Evolutionary conservation across 2,113 vertebrate genomes (phyloP), one percentile per base, ranked within the genome.

Genomic region (Chaetops frenatus): DNA sequence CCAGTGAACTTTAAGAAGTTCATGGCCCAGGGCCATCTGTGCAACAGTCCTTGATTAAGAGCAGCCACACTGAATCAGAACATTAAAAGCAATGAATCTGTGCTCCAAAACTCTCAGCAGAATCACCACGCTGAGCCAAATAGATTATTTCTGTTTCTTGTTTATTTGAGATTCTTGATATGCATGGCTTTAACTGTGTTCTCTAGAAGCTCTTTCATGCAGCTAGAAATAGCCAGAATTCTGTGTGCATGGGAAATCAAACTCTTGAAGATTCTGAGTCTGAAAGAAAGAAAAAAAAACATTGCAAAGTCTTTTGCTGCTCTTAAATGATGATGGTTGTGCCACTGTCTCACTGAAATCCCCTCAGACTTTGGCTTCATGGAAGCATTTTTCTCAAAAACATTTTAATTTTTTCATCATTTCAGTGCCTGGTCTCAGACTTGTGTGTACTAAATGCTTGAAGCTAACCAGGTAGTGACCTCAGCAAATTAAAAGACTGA

Each of bases 381-480:
- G 44, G 58, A 87, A 94, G 14, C 36, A 33, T 65, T 96, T 94
- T 81, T 77, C 77, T 64, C 72, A 40, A 38, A 88, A 83, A 23
- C 47, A n/a, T 81, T 89, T 94, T 94, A 94, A 95, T 94, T 96
- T 38, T 86, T 95, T 95, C 40, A 44, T 42, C 28, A 44, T 91
- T 65, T 78, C 7, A 71, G 20, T 66, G n/a, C 27, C 33, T 90
- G 57, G 42, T 27, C 15, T 95, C 47, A 48, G 50, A 42, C 36
- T 53, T 91, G 25, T 33, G 31, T 50, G 28, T 45, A 42, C 11
- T 81, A 82, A 79, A 74, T 92, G 19, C 62, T 73, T 85, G 44
- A 86, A 42, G 31, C 53, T 27, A 87, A 61, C 5, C 24, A 85
- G 36, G 51, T 3, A 48, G 40, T 38, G 36, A 42, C 29, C 38